Percentiles rank a stretch among this genome's conserved stretches.
Conservation (phyloP, 2,888 invertebrate species). For the Agapetus fuscipes region DNA sequence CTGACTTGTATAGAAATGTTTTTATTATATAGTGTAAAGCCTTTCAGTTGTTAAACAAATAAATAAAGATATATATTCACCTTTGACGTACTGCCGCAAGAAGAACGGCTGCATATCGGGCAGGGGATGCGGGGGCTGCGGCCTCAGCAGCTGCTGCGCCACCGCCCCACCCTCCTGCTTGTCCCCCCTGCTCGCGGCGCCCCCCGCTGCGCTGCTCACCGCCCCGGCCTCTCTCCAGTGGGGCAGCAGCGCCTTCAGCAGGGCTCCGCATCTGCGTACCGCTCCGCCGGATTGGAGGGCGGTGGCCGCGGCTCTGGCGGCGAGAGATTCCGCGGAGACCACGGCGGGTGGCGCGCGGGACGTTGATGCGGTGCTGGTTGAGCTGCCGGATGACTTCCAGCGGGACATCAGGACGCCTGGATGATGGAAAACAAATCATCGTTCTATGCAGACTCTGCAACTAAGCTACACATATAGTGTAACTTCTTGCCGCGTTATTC, state of each 20-base stretch:
- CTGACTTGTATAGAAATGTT: too few relatives aligned
- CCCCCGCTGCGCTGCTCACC: slow-evolving; percentile 75
- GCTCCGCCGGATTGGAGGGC: slow-evolving; percentile 59
- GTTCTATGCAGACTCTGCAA: neutral
- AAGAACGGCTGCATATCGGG: slow-evolving; percentile 97
- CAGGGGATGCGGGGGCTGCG: slow-evolving; percentile 68
- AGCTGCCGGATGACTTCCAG: slow-evolving; percentile 42
- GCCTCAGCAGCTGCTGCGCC: slow-evolving; percentile 67
- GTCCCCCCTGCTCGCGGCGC: slow-evolving; percentile 51
- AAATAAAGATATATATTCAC: too few relatives aligned
- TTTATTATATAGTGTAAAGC: too few relatives aligned
- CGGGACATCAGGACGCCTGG: slow-evolving; percentile 68
- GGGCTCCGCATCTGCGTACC: slow-evolving; percentile 61
- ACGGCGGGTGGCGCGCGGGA: slow-evolving; percentile 31
- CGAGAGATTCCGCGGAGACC: slow-evolving; percentile 25
- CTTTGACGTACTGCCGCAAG: slow-evolving; percentile 82
- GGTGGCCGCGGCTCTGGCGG: slow-evolving; percentile 62
- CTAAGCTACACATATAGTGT: too few relatives aligned
- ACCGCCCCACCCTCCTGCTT: slow-evolving; percentile 49
- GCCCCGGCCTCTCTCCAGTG: slow-evolving; percentile 59
- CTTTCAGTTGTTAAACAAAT: too few relatives aligned
- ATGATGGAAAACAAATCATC: too few relatives aligned
- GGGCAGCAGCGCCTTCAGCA: slow-evolving; percentile 60
- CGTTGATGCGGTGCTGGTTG: slow-evolving; percentile 25
- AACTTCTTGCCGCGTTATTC: neutral